Evolutionary conservation across 2,797 vertebrate genomes (phyloP), one percentile per base, ranked within the genome.

Genomic region (Poeciliopsis infans): DNA sequence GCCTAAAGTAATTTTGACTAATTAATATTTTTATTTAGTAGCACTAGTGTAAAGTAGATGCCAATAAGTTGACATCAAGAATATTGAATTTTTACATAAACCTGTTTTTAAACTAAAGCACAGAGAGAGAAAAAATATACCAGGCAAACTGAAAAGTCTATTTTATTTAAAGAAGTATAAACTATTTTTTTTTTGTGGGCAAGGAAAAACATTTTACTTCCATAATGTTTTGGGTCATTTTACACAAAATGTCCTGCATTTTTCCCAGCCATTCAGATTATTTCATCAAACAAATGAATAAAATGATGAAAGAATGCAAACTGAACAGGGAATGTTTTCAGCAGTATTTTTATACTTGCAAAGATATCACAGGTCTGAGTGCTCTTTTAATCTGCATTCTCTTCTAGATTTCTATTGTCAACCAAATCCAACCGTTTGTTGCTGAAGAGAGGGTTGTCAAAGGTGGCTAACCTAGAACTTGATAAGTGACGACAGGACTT

Each of bases 361-460:
- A 46, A 74, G 10, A 76, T 57, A 23, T 2, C 72, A 41, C 23
- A 74, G 70, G 5, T 1, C 5, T 1, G 72, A 41, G 51, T 2
- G 16, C 72, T 79, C 31, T 91, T 80, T 53, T 85, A 76, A 20
- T 74, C 76, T 78, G 72, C 78, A 28, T 86, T 81, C 15, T 33
- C 76, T 36, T 82, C 75, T 0, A 89, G 39, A 68, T 80, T 75
- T 49, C 0, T 70, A 7, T 75, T 66, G 31, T 89, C 83, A 0
- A 70, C 79, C 51, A 82, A 1, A 59, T 76, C 39, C n/a, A 74
- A 10, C 43, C 0, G 55, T 5, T 41, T 79, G 1, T 71, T 81
- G 16, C 25, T 85, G 53, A 90, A 91, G 8, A 90, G 72, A 0
- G 86, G 88, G 80, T 93, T 92, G 66, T 86, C 70, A 1, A 91